These are phyloP conservation scores for Meliscaeva auricollis DNA, from an alignment of 2,888 invertebrate genomes.

Conservation along the genomic window DNA sequence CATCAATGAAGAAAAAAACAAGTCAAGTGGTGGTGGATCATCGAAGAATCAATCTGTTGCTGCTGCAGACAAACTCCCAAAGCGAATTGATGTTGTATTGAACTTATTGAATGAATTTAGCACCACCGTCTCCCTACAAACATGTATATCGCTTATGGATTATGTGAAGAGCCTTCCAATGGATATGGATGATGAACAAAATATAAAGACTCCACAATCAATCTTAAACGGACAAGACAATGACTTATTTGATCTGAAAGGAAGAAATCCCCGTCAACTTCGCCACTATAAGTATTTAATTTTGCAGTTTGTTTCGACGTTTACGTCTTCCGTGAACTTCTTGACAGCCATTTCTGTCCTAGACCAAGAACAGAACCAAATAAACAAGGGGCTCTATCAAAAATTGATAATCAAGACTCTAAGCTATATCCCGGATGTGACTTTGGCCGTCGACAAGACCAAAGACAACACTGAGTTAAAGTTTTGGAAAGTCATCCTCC, in stretches of 20 bases:
- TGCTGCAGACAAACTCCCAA: constrained; percentile 84
- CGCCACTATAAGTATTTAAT: constrained; percentile 93
- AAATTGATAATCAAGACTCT: constrained; percentile 88
- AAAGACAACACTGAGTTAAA: constrained; percentile 86
- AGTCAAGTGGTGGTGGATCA: constrained; percentile 80
- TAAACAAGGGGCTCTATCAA: constrained; percentile 88
- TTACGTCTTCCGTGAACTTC: constrained; percentile 89
- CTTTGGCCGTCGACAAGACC: constrained; percentile 87
- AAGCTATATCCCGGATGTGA: constrained; percentile 88
- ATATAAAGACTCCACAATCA: background rate
- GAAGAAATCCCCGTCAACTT: constrained; percentile 89
- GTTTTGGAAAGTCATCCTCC: constrained; percentile 93
- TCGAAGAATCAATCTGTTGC: background rate
- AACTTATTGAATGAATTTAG: constrained; percentile 88
- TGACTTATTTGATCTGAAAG: constrained; percentile 87
- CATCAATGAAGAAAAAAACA: constrained; percentile 85
- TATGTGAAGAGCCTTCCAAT: constrained; percentile 89
- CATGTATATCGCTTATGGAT: constrained; percentile 88
- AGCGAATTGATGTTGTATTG: constrained; percentile 88
- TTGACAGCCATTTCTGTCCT: constrained; percentile 87
- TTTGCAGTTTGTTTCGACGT: constrained; percentile 89
- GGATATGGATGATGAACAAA: constrained; percentile 86
- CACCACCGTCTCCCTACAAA: constrained; percentile 87
- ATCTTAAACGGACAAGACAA: constrained; percentile 69
- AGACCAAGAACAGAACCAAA: constrained; percentile 83